phyloP scores from a whole-genome alignment of 2,888 invertebrate species.

The Hypolimnas misippus region DNA sequence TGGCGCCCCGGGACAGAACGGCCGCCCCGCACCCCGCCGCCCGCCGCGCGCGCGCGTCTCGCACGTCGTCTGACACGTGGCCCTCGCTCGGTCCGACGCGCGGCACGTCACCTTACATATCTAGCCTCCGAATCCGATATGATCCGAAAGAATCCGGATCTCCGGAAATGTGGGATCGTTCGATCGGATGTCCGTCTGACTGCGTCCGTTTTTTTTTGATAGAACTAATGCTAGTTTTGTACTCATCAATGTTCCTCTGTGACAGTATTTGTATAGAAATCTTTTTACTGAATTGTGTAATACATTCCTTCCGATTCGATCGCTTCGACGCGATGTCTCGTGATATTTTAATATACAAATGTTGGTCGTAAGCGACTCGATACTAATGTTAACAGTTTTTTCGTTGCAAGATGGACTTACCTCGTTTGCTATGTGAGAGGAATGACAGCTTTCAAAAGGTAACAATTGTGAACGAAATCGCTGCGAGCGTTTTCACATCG shows the following conservation, averaged over 20 bases:
- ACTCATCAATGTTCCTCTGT: conserved; percentile 9
- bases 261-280: conserved; percentile 19
- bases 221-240: not conserved
- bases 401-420: conserved; percentile 67
- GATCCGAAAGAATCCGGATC: not conserved
- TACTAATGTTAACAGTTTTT: conserved; percentile 37
- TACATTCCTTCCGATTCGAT: conserved; percentile 24
- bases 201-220: not conserved
- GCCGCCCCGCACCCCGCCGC: conserved; percentile 40
- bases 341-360: conserved; percentile 44
- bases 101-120: conserved; percentile 4
- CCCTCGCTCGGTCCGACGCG: conserved; percentile 18
- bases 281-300: conserved; percentile 5
- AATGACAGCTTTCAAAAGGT: conserved; percentile 34
- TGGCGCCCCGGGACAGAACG: conserved; percentile 32
- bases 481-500: conserved; percentile 6
- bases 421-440: conserved; percentile 49
- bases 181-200: not conserved
- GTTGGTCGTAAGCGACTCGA: conserved; percentile 30
- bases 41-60: conserved; percentile 48
- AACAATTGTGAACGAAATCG: conserved; percentile 20
- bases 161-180: not conserved
- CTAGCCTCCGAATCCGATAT: not conserved
- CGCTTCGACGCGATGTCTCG: conserved; percentile 16
- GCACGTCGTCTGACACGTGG: conserved; percentile 59